Conservation (phyloP, 2,888 invertebrate species). For the Pasiphila rectangulata region DNA sequence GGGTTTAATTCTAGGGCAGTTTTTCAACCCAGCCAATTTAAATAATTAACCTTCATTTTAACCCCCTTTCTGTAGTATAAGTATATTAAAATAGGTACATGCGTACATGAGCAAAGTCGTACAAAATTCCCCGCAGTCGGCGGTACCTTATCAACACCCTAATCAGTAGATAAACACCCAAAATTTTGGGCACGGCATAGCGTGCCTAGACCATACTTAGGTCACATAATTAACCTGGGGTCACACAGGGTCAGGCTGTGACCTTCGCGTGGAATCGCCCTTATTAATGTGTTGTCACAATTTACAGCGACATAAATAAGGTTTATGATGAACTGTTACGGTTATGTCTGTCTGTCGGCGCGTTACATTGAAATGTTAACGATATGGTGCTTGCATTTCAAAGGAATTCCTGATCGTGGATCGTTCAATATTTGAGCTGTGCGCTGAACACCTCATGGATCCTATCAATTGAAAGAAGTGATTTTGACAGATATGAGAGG, state of each 20-base stretch:
- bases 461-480: no score
- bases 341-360: constrained; percentile 20
- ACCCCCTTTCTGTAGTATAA: no score
- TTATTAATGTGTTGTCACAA: constrained; percentile 22
- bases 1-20: no score
- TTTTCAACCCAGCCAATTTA: no score
- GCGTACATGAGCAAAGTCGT: no score
- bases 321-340: constrained; percentile 8
- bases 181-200: constrained; percentile 26
- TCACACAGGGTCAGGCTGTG: constrained; percentile 14
- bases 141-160: constrained; percentile 10
- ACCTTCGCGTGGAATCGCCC: constrained; percentile 28
- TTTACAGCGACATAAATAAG: constrained; percentile 21
- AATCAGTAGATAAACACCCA: constrained; percentile 6
- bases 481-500: no score
- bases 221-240: constrained; percentile 14
- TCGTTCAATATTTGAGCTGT: no score
- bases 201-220: constrained; percentile 30
- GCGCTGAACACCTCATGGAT: no score
- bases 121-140: constrained; percentile 7
- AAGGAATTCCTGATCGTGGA: no score
- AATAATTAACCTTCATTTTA: no score
- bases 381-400: no score
- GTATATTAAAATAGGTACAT: no score
- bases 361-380: constrained; percentile 8